Percentiles rank a stretch among this genome's conserved stretches.
Conservation (phyloP, 2,113 vertebrate species). For the Callionymus lyra region DNA sequence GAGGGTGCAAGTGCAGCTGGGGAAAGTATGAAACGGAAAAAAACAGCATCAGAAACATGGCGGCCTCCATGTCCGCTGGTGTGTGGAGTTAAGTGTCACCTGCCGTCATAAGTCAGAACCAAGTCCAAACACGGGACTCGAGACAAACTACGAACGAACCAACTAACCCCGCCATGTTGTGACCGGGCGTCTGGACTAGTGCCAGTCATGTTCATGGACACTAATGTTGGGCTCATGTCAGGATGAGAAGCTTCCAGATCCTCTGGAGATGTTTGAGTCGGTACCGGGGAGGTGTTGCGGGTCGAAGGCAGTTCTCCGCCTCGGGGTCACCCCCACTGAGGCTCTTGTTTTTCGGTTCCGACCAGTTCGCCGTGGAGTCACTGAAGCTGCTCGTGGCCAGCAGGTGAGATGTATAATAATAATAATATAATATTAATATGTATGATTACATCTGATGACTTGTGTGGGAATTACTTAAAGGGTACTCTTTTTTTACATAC, state of each 20-base stretch:
- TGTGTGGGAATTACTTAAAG: too few relatives aligned
- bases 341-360: constrained; percentile 85
- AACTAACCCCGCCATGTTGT: too few relatives aligned
- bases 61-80: constrained; percentile 3
- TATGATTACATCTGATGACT: too few relatives aligned
- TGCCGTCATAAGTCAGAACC: neutral
- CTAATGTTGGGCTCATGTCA: neutral
- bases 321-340: constrained; percentile 70
- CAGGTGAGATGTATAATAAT: constrained; percentile 55
- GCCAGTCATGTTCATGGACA: too few relatives aligned
- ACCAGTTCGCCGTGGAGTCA: constrained; percentile 75
- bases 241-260: constrained; percentile 8
- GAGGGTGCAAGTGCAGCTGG: neutral
- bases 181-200: too few relatives aligned
- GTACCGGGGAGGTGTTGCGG: fast-evolving
- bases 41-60: constrained; percentile 26
- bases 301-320: constrained; percentile 1
- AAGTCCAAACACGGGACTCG: neutral
- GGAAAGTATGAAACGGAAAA: constrained; percentile 1
- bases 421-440: too few relatives aligned
- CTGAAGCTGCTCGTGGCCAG: constrained; percentile 66
- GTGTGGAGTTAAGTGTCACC: neutral
- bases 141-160: too few relatives aligned
- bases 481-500: too few relatives aligned
- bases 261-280: neutral